A percentile compares a stretch with the other conserved stretches of the same genome.
Evolutionary conservation across 2,113 vertebrate species (phyloP).

Genomic region (Dicrurus megarhynchus): DNA sequence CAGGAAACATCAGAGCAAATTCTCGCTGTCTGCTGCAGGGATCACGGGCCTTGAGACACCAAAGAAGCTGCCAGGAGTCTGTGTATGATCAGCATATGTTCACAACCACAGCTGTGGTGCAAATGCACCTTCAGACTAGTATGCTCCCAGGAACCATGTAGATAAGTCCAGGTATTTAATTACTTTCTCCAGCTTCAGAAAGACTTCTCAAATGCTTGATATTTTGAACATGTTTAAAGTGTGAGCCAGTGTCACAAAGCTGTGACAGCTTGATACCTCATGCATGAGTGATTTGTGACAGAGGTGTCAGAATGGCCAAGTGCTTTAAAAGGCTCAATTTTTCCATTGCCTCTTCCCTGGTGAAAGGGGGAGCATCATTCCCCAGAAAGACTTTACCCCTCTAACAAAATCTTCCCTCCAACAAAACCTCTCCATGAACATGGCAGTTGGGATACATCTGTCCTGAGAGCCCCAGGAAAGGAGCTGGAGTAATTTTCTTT

Average conservation of each 20-base stretch:
- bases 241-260: neutral
- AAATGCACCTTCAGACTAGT: neutral
- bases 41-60: neutral
- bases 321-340: neutral
- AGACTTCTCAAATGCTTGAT: neutral
- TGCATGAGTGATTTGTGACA: neutral
- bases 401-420: neutral
- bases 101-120: neutral
- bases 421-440: neutral
- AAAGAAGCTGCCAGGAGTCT: neutral
- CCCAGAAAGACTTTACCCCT: neutral
- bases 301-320: neutral
- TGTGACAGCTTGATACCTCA: neutral
- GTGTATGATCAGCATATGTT: neutral
- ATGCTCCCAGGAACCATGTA: accelerated
- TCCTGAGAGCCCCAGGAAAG: neutral
- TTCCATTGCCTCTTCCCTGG: neutral
- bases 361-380: neutral
- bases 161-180: neutral
- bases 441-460: neutral
- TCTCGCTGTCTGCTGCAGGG: neutral
- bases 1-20: neutral
- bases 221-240: neutral
- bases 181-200: neutral
- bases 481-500: neutral